Evolutionary conservation across 2,113 vertebrate genomes (phyloP).

Genomic region (Nesogale talazaci): DNA sequence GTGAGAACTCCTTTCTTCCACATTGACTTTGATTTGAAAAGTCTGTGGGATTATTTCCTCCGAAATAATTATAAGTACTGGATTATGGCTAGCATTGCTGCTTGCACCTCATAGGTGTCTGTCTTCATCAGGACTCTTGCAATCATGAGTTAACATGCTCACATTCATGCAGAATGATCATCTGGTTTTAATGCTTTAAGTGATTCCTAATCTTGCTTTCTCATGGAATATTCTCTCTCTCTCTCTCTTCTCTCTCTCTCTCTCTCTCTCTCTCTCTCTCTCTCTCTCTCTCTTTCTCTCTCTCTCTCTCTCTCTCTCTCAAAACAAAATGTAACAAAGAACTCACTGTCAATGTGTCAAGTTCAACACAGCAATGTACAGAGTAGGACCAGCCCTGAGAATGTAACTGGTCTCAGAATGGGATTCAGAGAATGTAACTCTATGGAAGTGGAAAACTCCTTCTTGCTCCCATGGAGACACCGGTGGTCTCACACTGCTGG

Average conservation of each 20-base stretch:
- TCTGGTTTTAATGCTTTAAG: not conserved
- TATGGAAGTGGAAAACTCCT: too few relatives aligned
- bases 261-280: too few relatives aligned
- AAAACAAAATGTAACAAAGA: too few relatives aligned
- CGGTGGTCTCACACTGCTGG: too few relatives aligned
- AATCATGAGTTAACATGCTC: not conserved
- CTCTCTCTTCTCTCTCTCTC: not conserved
- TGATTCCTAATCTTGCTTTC: not conserved
- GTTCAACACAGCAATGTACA: too few relatives aligned
- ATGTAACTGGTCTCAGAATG: too few relatives aligned
- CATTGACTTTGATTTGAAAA: not conserved
- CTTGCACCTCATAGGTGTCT: not conserved
- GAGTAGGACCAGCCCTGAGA: too few relatives aligned
- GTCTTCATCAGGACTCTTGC: not conserved
- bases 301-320: too few relatives aligned
- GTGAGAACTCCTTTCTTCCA: not conserved
- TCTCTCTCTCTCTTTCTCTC: too few relatives aligned
- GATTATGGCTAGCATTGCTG: not conserved
- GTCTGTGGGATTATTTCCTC: not conserved
- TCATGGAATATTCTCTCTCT: not conserved
- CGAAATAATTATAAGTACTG: not conserved
- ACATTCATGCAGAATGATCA: not conserved
- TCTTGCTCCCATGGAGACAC: too few relatives aligned
- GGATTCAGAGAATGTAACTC: too few relatives aligned
- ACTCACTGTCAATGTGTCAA: too few relatives aligned